Base-by-base conservation (phyloP, 2,797 vertebrate species). In the Acestrorhynchus altus region DNA sequence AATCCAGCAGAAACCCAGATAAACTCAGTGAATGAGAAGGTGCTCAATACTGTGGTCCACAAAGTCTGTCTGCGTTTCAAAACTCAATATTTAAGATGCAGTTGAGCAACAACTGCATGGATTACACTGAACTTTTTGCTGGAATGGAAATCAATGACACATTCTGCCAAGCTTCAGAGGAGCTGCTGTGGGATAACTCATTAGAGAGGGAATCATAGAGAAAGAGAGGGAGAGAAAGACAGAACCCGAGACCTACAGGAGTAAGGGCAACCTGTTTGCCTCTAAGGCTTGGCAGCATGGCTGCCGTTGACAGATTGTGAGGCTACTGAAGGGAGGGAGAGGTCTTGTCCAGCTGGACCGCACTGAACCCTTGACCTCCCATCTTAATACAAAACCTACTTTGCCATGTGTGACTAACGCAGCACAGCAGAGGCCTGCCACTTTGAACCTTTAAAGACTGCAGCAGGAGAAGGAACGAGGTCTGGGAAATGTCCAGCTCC, bases 331-430 rank as follows among this genome's bases (percentile, higher is more conserved):
- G 40, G 83, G 51, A 77, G 83, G 83, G 71, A 76, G 57, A 81
- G 63, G 79, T 60, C 20, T 5, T 56, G 66, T 90, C 89, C 90
- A 90, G 87, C 89, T 92, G 90, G 91, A 86, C 85, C 78, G 74
- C 39, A 42, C 76, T 86, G 83, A 82, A 84, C 90, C 85, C 85
- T 80, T 84, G 88, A 86, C 88, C 89, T 79, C 82, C 84, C 80
- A 88, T 88, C 86, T 90, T 87, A 86, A 87, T 72, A 52, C 86
- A 71, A 81, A 69, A 80, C 81, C 85, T 84, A 77, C 83, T 83
- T 80, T 78, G 88, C 86, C 86, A 92, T 92, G 91, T 91, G 90
- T 91, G 91, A 93, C 91, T 91, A 92, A 92, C 83, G 61, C 78
- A 79, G 82, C 9, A 10, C 31, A 61, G 18, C 59, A n/a, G 31